These are phyloP conservation scores for Arion vulgaris DNA, from an alignment of 1,140 invertebrate genomes.

Conservation along the genomic window DNA sequence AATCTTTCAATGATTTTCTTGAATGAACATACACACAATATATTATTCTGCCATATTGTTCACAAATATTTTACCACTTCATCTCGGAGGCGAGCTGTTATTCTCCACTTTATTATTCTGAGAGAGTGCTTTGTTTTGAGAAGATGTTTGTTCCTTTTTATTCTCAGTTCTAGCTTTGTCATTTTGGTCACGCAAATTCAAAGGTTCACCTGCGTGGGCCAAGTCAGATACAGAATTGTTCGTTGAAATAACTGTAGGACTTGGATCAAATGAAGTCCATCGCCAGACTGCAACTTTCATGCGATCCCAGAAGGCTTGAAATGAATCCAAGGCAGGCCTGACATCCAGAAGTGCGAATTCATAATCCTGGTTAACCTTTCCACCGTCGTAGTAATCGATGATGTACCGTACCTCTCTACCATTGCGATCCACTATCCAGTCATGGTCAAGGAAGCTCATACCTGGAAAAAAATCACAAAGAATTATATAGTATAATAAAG, in stretches of 20 bases:
- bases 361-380: slow-evolving; percentile 83
- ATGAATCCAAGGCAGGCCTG: slow-evolving; percentile 95
- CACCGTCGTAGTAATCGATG: slow-evolving; percentile 97
- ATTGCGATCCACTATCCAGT: slow-evolving; percentile 99
- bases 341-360: slow-evolving; percentile 97
- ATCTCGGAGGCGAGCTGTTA: no score
- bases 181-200: neutral
- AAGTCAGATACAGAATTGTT: neutral
- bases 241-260: neutral
- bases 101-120: no score
- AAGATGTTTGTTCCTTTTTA: no score
- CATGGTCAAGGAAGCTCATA: slow-evolving; percentile 99
- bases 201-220: neutral
- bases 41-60: no score
- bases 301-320: slow-evolving; percentile 94
- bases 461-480: slow-evolving; percentile 66
- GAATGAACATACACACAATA: no score
- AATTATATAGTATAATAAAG: no score
- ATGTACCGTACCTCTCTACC: slow-evolving; percentile 89
- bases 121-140: no score
- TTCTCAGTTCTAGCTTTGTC: no score
- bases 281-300: slow-evolving; percentile 95
- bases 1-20: no score
- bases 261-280: slow-evolving; percentile 42
- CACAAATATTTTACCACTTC: no score